Evolutionary conservation across 2,113 vertebrate genomes (phyloP), one percentile per base, ranked within the genome.

Genomic region (Coryphaenoides rupestris): DNA sequence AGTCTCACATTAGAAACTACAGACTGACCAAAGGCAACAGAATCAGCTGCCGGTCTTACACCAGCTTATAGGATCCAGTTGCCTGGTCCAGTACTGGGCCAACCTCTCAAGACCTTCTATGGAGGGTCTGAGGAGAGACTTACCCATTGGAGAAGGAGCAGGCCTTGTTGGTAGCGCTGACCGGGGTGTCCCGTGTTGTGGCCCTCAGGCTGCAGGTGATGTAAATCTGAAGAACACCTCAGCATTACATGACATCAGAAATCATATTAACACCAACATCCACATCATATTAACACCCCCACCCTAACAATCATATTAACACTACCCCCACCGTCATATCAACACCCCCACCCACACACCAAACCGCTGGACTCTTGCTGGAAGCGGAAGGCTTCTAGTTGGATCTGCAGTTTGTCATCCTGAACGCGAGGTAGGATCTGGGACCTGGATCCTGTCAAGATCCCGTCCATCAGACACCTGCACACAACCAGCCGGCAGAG

Each of bases 341-440:
- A n/a, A n/a, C n/a, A n/a, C n/a, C n/a, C n/a, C n/a, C n/a, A n/a
- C n/a, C n/a, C 46, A 66, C 70, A 26, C 55, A 77, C 70, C 47
- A 15, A 56, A n/a, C 75, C 77, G 1, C 22, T 33, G 28, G 45
- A 0, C 5, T 78, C 67, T 3, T 81, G 72, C 62, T 82, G 73
- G 62, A 88, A 88, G 72, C 26, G 72, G 59, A 89, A 89, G 0
- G 78, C 79, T 69, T 89, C 82, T 19, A 88, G 2, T 64, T 86
- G 60, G 67, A 89, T 85, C 50, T 53, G 75, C 4, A 89, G 55
- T 2, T 7, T 68, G 63, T 82, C 69, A 0, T 68, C 66, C 21
- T 62, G 70, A 21, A 67, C 12, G 5, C 61, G 80, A 58, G 78
- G 75, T 46, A 86, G 62, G 62, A 87, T 88, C 1, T 0, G 62